Evolutionary conservation across 2,113 vertebrate species (phyloP).

Genomic region (Cranoglanis bouderius): DNA sequence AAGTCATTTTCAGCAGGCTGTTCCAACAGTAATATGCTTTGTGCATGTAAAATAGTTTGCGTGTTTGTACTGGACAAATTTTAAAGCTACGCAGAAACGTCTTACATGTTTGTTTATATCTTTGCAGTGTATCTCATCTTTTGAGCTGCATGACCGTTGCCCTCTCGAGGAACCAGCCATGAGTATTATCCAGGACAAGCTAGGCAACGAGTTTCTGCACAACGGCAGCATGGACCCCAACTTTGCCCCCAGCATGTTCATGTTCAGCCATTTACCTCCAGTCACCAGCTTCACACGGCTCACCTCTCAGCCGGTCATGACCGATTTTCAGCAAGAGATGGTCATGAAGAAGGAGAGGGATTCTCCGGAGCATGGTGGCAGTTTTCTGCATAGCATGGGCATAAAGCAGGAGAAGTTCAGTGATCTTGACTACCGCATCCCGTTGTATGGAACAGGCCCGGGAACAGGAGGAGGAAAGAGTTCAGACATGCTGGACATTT

Average conservation of each 20-base stretch:
- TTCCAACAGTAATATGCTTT: background rate
- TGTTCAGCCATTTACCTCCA: conserved; percentile 96
- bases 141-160: conserved; percentile 62
- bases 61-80: background rate
- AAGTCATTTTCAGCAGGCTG: background rate
- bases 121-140: conserved; percentile 37
- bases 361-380: conserved; percentile 78
- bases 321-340: conserved; percentile 86
- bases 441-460: conserved; percentile 72
- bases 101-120: conserved; percentile 43
- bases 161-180: conserved; percentile 67
- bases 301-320: conserved; percentile 82
- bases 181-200: conserved; percentile 87
- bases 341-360: conserved; percentile 93
- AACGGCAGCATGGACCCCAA: conserved; percentile 90
- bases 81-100: too few relatives aligned
- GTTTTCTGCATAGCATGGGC: conserved; percentile 88
- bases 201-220: conserved; percentile 89
- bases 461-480: conserved; percentile 77
- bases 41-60: background rate
- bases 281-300: conserved; percentile 95
- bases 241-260: conserved; percentile 89
- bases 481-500: conserved; percentile 79
- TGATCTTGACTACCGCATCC: conserved; percentile 84
- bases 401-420: conserved; percentile 94